Conservation (phyloP, 2,113 vertebrate genomes). For the Zosterops pallidus region DNA sequence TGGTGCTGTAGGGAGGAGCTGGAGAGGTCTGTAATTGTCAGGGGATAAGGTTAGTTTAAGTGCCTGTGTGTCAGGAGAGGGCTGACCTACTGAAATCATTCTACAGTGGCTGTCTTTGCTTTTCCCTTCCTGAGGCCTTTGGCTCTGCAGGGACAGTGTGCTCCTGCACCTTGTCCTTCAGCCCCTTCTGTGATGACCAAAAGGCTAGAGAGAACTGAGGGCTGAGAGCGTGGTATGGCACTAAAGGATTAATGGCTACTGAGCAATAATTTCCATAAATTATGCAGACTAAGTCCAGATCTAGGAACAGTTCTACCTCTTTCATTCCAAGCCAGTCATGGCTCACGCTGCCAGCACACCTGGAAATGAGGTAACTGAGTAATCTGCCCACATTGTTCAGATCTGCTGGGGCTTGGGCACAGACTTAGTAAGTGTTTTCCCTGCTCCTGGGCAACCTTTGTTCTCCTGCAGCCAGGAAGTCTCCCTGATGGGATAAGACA, state of each 20-base stretch:
- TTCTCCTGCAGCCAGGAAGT: slow-evolving; percentile 21
- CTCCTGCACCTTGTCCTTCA: neutral
- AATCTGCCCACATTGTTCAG: slow-evolving; percentile 39
- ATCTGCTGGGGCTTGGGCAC: neutral
- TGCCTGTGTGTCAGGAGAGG: neutral
- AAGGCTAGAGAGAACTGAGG: neutral
- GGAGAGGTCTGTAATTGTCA: neutral
- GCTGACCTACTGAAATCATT: neutral
- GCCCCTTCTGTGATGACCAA: neutral
- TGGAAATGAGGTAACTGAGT: slow-evolving; percentile 60
- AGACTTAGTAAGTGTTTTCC: neutral
- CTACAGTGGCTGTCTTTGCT: neutral
- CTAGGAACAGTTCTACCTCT: slow-evolving; percentile 17
- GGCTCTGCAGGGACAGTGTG: neutral
- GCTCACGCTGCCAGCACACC: slow-evolving; percentile 42
- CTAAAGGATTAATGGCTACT: neutral
- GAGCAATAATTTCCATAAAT: slow-evolving; percentile 4
- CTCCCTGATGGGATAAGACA: neutral
- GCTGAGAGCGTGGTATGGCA: neutral
- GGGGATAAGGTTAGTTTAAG: accelerated
- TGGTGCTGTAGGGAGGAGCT: neutral
- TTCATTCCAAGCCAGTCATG: slow-evolving; percentile 44
- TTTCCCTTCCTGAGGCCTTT: neutral
- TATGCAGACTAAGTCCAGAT: neutral
- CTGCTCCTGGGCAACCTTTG: slow-evolving; percentile 40